A percentile compares a stretch with the other conserved stretches of the same genome.
phyloP scores from a whole-genome alignment of 2,113 vertebrate species.

The Aleadryas rufinucha region DNA sequence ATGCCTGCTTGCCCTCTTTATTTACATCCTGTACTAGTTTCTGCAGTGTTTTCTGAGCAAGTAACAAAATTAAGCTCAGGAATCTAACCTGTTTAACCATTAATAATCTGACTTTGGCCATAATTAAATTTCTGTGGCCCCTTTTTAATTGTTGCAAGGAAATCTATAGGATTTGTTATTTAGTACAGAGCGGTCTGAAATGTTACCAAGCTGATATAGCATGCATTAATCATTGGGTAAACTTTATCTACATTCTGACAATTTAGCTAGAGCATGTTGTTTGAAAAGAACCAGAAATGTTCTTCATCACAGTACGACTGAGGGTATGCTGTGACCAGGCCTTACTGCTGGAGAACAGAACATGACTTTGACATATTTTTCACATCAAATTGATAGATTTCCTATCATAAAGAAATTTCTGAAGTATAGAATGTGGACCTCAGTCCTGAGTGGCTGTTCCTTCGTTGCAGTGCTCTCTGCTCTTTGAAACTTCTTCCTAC shows the following conservation, averaged over 20 bases:
- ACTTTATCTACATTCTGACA: background rate
- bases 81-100: background rate
- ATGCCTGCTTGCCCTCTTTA: background rate
- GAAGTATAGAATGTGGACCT: background rate
- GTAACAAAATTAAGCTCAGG: background rate
- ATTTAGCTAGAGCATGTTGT: background rate
- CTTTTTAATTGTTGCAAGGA: background rate
- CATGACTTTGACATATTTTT: background rate
- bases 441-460: background rate
- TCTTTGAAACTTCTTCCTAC: background rate
- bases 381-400: background rate
- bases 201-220: background rate
- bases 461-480: background rate
- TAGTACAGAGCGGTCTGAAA: background rate
- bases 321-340: background rate
- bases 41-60: background rate
- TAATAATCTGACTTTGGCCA: background rate
- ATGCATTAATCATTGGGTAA: background rate
- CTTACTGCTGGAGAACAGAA: background rate
- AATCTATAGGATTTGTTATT: background rate
- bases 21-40: background rate
- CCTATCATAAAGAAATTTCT: background rate
- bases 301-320: background rate
- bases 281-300: background rate
- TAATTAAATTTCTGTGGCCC: background rate